Evolutionary conservation across 2,888 invertebrate species (phyloP), one percentile per base, ranked within the genome.

Genomic region (Deilephila elpenor): DNA sequence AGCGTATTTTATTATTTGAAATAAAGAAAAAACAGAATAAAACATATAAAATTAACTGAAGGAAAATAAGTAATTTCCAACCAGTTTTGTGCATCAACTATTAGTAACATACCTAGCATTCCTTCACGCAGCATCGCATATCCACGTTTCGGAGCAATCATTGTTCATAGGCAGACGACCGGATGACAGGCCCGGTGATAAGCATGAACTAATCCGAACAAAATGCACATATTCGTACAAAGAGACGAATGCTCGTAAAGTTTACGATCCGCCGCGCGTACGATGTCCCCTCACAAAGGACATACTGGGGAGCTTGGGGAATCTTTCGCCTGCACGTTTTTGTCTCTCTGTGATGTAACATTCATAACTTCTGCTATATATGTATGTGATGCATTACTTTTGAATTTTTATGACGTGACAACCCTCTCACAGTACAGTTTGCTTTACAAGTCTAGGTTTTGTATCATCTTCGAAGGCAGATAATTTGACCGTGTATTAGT

Each of bases 261-360:
- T 77, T 77, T 77, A 76, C 78, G 77, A 77, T 73, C 74, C 77
- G 76, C 71, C 77, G 76, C 77, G 76, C 75, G 71, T 71, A 56
- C 64, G 75, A 77, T 75, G 76, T 74, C 71, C 75, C 75, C 75
- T 78, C 76, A 75, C 56, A 72, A 56, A 37, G 59, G 37, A 71
- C 71, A 5, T 17, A 60, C 60, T 37, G 67, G 67, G 67, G 51
- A 67, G 67, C 14, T 51, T 44, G 51, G 51, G 51, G 62, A 44
- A 51, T 67, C 67, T 67, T 51, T 67, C 29, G 67, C 67, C 37
- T 64, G 37, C 37, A 51, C 44, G 44, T 67, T 67, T 67, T 67
- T 67, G 67, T 67, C 44, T 67, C 51, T 25, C 51, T 67, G 67
- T 67, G 20, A 67, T 25, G 67, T 67, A 44, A 67, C 67, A 64